phyloP scores from a whole-genome alignment of 2,113 vertebrate genomes.

The Ciconia boyciana region DNA sequence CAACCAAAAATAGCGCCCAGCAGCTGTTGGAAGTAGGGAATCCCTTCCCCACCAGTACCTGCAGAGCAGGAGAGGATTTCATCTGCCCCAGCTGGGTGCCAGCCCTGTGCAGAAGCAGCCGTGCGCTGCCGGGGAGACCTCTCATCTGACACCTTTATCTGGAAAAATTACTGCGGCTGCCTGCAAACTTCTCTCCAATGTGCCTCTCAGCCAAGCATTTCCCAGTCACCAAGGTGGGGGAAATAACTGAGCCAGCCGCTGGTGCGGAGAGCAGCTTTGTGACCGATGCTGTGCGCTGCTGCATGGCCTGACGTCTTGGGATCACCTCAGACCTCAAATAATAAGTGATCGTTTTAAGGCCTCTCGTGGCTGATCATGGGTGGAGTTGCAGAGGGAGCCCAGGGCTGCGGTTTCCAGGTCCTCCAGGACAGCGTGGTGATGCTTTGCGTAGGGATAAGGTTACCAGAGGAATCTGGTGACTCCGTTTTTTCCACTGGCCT shows the following conservation, averaged over 20 bases:
- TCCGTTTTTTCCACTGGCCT: slow-evolving; percentile 29
- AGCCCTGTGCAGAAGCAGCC: background rate
- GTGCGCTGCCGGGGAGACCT: background rate
- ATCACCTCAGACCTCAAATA: background rate
- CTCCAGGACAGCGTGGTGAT: background rate
- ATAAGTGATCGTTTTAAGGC: background rate
- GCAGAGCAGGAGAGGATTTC: slow-evolving; percentile 1
- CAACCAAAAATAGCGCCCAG: background rate
- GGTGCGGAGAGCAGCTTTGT: background rate
- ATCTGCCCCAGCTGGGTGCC: background rate
- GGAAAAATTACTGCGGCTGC: slow-evolving; percentile 19
- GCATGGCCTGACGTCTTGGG: fast-evolving
- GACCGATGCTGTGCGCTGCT: background rate
- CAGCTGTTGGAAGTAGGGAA: slow-evolving; percentile 29
- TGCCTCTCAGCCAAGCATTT: background rate
- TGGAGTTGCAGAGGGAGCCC: background rate
- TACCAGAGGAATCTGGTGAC: slow-evolving; percentile 20
- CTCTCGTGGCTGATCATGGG: background rate
- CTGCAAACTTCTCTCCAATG: background rate
- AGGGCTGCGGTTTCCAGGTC: background rate
- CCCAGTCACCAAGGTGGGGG: background rate
- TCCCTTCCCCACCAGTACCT: background rate
- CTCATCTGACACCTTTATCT: background rate
- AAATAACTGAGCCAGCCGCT: fast-evolving
- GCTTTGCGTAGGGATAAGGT: slow-evolving; percentile 20